Base-by-base conservation (phyloP, 1,140 invertebrate genomes). In the Grapholita molesta region DNA sequence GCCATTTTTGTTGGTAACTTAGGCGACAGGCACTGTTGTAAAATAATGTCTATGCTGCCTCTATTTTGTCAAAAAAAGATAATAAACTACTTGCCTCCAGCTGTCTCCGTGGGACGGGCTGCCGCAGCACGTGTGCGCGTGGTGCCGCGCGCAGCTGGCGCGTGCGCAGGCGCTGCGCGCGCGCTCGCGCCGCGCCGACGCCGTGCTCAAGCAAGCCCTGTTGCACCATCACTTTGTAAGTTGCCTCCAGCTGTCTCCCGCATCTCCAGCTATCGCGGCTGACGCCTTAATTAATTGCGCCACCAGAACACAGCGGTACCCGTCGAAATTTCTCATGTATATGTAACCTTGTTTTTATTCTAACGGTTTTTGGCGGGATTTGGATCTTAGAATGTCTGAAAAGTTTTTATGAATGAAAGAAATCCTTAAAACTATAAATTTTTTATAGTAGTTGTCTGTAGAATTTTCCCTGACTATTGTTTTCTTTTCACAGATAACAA, bases 401-500 rank as follows among this genome's bases (percentile, higher is more conserved):
- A 32, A 32, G 4, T 1, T 32, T 32, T 7, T 7, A 8, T 5
- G 30, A 8, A 9, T 32, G 30, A 9, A 0, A 1, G 7, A 33
- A 11, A 33, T 33, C 11, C 8, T n/a, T 38, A 38, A 38, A 38
- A 38, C n/a, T 6, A 15, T 3, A 0, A n/a, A 0, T 38, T 38
- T 35, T 38, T 38, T n/a, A n/a, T n/a, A n/a, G n/a, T n/a, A n/a
- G n/a, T n/a, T 12, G 1, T 33, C 11, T 7, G 32, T 33, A 11
- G n/a, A 2, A 12, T 2, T 3, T 33, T 33, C 11, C 35, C n/a
- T 12, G 35, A 15, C 38, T 15, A 42, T 42, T 15, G 6, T n/a
- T 6, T 57, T 57, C 5, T 11, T 57, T 57, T 61, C 8, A 15
- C 55, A 61, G 55, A 61, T 61, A 7, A 61, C 55, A 61, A 61